These are phyloP conservation scores for Helicorthomorpha holstii DNA, from an alignment of 1,140 invertebrate genomes.

Conservation along the genomic window DNA sequence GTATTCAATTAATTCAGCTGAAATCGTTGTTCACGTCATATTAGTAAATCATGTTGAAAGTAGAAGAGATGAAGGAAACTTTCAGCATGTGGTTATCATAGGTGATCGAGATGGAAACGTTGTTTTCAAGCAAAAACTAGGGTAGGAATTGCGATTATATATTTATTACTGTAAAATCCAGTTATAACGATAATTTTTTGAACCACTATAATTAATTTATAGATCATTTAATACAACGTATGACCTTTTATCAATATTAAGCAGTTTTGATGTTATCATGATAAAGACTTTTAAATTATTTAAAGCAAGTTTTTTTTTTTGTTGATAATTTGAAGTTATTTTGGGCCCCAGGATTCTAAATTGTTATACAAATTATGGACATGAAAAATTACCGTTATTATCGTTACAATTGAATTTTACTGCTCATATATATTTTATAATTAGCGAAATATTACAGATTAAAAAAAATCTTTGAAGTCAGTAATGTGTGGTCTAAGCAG, in stretches of 20 bases:
- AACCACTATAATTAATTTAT: no score
- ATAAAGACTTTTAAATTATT: no score
- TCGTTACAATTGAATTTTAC: no score
- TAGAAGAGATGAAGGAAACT: conserved; percentile 11
- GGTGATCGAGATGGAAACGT: conserved; percentile 26
- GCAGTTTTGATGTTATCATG: no score
- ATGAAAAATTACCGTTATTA: no score
- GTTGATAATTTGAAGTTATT: background rate
- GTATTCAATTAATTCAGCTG: conserved; percentile 11
- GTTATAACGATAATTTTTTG: no score
- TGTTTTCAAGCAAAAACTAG: conserved; percentile 23
- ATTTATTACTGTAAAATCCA: background rate
- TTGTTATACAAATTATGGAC: no score
- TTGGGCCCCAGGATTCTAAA: no score
- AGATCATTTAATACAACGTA: no score
- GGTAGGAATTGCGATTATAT: conserved; percentile 15
- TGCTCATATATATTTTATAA: no score
- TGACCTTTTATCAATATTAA: background rate
- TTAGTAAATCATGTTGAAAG: conserved; percentile 17
- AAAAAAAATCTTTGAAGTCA: conserved; percentile 10
- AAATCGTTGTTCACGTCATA: conserved; percentile 16
- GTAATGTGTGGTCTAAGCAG: conserved; percentile 20
- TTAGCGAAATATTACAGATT: no score
- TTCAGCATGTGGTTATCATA: conserved; percentile 24
- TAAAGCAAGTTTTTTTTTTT: no score